Base-by-base conservation (phyloP, 2,888 invertebrate species). In the Physocephala rufipes region DNA sequence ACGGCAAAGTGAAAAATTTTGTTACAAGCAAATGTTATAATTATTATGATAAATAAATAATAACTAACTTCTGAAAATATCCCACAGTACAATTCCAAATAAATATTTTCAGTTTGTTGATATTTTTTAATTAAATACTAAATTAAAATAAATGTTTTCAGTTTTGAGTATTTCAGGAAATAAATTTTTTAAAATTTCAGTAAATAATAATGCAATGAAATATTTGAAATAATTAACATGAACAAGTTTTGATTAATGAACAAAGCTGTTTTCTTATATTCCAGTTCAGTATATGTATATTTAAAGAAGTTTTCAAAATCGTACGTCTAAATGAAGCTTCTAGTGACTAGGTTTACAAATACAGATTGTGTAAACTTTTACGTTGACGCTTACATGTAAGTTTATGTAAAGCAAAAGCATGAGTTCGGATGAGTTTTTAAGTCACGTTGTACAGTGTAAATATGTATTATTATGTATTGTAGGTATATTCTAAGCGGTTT, bases 351-450 rank as follows among this genome's bases (percentile, higher is more conserved):
- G 53, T 53, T 53, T 21, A 53, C 53, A 53, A 53, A 53, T 53
- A 21, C 19, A 53, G 53, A 21, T 15, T n/a, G 24, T 53, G 53
- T 21, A 21, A 19, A 53, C 53, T 12, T n/a, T 49, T 53, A 53
- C 21, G 21, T 21, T 53, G 2, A 53, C 53, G 53, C 21, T 53
- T 53, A 21, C 21, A 21, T 21, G 53, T 58, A 58, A 26, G 58
- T 58, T 58, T 58, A n/a, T 58, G 36, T 30, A 67, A 67, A 58
- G 67, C 67, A 67, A 67, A 30, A 67, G 67, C 67, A 67, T 58
- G 67, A 67, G 43, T 43, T 67, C 13, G 21, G 45, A 16, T 55
- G 36, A n/a, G n/a, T 67, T 67, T 67, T 55, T 45, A 63, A 13
- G 47, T 63, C 63, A 45, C 63, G 63, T 63, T 63, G 47, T 47